phyloP scores from a whole-genome alignment of 2,797 vertebrate species.

The Columba guinea region DNA sequence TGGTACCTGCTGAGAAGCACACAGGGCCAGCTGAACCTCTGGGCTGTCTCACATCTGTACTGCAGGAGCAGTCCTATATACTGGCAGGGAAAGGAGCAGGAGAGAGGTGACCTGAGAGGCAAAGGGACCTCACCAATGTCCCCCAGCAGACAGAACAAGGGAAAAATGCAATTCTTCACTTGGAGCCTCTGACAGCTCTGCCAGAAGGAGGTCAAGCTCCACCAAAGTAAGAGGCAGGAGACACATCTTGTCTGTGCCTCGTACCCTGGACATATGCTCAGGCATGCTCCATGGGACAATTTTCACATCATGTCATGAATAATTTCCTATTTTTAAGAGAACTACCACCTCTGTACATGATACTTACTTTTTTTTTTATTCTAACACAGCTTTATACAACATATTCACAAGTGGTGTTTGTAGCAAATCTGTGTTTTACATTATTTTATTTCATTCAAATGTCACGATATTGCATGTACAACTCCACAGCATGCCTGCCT shows the following conservation, averaged over 20 bases:
- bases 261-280: neutral
- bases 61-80: rapidly evolving
- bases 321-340: neutral
- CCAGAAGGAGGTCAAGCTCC: neutral
- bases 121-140: neutral
- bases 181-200: rapidly evolving
- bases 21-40: neutral
- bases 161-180: neutral
- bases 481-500: neutral
- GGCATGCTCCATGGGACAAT: neutral
- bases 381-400: neutral
- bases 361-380: neutral
- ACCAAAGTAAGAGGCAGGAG: neutral
- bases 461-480: rapidly evolving
- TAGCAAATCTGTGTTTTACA: neutral
- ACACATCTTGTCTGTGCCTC: rapidly evolving
- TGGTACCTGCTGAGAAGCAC: neutral
- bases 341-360: neutral
- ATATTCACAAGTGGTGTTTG: neutral
- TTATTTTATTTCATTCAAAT: neutral
- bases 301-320: neutral
- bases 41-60: neutral
- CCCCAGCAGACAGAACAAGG: neutral
- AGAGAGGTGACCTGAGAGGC: neutral
- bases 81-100: neutral